phyloP scores from a whole-genome alignment of 2,797 vertebrate species.

The Gallinago nigripennis region DNA sequence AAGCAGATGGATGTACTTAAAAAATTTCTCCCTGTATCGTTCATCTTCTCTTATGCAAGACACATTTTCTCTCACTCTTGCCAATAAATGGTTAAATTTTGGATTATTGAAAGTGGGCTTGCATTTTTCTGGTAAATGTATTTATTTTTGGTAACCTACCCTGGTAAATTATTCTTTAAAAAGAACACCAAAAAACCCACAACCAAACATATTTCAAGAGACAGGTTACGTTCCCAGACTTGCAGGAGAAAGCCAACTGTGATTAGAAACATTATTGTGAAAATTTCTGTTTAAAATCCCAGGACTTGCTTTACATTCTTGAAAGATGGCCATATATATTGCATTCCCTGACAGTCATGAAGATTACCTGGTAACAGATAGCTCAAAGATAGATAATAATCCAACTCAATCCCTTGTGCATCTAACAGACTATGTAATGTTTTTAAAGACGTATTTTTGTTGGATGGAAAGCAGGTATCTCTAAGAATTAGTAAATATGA shows the following conservation, averaged over 20 bases:
- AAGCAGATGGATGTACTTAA: constrained; percentile 8
- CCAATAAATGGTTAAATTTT: background rate
- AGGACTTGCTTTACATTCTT: background rate
- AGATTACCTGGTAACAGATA: background rate
- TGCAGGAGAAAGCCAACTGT: background rate
- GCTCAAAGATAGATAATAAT: background rate
- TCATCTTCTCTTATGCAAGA: background rate
- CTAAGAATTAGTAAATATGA: background rate
- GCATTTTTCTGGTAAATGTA: background rate
- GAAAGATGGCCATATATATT: background rate
- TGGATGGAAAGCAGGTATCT: background rate
- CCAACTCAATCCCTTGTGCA: background rate
- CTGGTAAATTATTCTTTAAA: background rate
- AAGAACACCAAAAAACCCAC: background rate
- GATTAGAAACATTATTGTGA: background rate
- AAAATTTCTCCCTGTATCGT: background rate
- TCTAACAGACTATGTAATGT: background rate
- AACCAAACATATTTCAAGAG: background rate
- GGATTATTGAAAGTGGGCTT: background rate
- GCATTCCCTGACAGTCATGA: background rate
- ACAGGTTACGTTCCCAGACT: background rate
- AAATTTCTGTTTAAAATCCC: background rate
- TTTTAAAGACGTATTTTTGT: background rate
- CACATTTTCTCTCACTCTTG: background rate
- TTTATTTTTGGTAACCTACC: background rate